A percentile compares a stretch with the other conserved stretches of the same genome.
These are phyloP conservation scores for Sclerodermus sp. DNA, from an alignment of 2,888 invertebrate genomes.

Conservation along the genomic window DNA sequence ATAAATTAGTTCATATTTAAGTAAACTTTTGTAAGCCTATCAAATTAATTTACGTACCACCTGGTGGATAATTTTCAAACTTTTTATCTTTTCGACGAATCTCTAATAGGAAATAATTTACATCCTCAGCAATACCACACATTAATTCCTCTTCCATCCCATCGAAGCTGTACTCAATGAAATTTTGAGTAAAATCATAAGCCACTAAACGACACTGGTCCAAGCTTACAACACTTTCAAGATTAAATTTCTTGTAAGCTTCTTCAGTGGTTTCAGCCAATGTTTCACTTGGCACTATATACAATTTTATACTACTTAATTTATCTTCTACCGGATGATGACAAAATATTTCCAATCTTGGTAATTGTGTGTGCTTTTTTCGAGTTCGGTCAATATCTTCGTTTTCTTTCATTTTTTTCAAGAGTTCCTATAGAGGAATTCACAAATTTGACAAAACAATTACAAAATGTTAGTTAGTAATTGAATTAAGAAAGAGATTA, in stretches of 20 bases:
- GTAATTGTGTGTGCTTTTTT: slow-evolving; percentile 63
- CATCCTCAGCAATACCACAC: slow-evolving; percentile 30
- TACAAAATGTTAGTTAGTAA: background rate
- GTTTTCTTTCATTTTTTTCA: slow-evolving; percentile 66
- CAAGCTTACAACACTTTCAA: slow-evolving; percentile 64
- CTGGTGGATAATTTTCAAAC: slow-evolving; percentile 67
- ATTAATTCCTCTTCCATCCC: slow-evolving; percentile 61
- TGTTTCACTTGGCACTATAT: slow-evolving; percentile 64
- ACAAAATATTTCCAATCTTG: slow-evolving; percentile 68
- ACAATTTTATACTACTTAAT: slow-evolving; percentile 62
- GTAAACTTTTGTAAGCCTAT: background rate
- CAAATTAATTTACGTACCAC: slow-evolving; percentile 58
- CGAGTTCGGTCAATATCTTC: slow-evolving; percentile 65
- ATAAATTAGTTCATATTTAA: background rate
- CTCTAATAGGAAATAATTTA: slow-evolving; percentile 67
- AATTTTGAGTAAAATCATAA: slow-evolving; percentile 67
- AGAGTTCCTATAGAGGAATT: slow-evolving; percentile 47
- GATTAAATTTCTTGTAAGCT: slow-evolving; percentile 64
- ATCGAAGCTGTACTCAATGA: slow-evolving; percentile 71
- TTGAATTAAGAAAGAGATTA: background rate
- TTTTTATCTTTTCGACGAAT: slow-evolving; percentile 63
- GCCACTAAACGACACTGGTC: slow-evolving; percentile 73
- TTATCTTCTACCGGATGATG: slow-evolving; percentile 63
- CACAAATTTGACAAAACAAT: background rate
- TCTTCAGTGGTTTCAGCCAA: slow-evolving; percentile 64